Conservation (phyloP, 1,140 invertebrate genomes). For the Drosophila lacteicornis region DNA sequence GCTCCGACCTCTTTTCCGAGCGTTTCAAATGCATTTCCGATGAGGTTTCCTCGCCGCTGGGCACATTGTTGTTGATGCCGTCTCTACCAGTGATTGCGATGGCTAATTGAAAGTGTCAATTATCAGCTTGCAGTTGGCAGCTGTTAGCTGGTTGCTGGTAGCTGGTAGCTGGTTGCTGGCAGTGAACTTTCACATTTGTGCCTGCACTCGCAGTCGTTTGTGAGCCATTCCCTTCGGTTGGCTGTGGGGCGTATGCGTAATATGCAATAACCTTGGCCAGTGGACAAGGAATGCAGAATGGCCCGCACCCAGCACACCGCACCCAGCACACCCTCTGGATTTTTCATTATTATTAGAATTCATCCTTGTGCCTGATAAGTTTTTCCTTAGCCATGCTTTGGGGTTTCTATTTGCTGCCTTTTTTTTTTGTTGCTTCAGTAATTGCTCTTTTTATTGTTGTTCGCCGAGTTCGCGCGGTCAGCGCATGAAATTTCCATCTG, state of each 20-base stretch:
- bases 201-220: conserved; percentile 5
- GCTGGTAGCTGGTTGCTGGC: conserved; percentile 20
- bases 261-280: conserved; percentile 66
- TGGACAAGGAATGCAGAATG: conserved; percentile 40
- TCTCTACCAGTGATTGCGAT: conserved; percentile 39
- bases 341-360: conserved; percentile 69
- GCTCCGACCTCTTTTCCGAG: conserved; percentile 17
- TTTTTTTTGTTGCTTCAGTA: conserved; percentile 19
- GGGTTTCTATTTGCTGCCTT: conserved; percentile 25
- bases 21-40: conserved; percentile 36
- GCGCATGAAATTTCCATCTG: conserved; percentile 45
- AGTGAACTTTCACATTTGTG: conserved; percentile 73
- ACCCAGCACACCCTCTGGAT: conserved; percentile 4
- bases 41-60: conserved; percentile 23
- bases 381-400: conserved; percentile 31
- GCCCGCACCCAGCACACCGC: not conserved
- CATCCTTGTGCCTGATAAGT: conserved; percentile 69
- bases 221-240: conserved; percentile 19
- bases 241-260: conserved; percentile 68
- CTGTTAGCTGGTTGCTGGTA: conserved; percentile 15
- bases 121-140: conserved; percentile 29
- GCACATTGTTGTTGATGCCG: conserved; percentile 34
- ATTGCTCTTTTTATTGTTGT: conserved; percentile 38
- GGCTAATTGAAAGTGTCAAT: conserved; percentile 72
- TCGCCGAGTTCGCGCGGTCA: conserved; percentile 47